Base-by-base conservation (phyloP, 2,113 vertebrate genomes). In the Corydoras maculifer region DNA sequence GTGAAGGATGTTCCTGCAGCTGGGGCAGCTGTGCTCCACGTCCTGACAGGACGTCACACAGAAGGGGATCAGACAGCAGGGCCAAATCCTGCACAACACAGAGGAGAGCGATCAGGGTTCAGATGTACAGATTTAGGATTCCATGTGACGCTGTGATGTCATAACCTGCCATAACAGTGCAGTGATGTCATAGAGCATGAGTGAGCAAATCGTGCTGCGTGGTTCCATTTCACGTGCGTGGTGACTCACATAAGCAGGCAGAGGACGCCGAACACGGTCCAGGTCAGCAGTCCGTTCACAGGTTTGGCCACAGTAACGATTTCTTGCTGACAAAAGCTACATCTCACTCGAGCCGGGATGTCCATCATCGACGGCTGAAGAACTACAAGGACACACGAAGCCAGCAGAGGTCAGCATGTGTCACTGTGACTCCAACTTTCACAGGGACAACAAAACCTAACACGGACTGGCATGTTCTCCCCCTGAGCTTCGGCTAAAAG, bases 11-110 rank as follows among this genome's bases (percentile, higher is more conserved):
- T 69, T 64, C 2, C 29, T 71, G 78, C 95, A 98, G 69, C 66
- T 75, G 0, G 93, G 89, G 53, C 95, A 98, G 72, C 11, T 80
- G 71, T 98, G 95, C 68, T 92, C 84, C 79, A 94, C 93, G 5
- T 97, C 94, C 66, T 92, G 91, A 48, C 93, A 87, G 11, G 81
- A 49, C 0, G 91, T 75, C 51, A 93, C 77, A 0, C 89, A 97
- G 83, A 98, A 97, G 0, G 94, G 95, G 71, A 97, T 92, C 30
- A 90, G 79, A 71, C 92, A 93, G 84, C 89, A 97, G 0, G 79
- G 83, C 95, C 93, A 61, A 8, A 84, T 86, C 5, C 95, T 98
- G 79, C 5, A 68, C 10, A 51, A 31, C 29, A 35, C 35, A 43
- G 35, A 43, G 35, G 4, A 43, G 1, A 43, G 35, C 35, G 1